A percentile compares a stretch with the other conserved stretches of the same genome.
These are phyloP conservation scores for Chlorospingus flavigularis DNA, from an alignment of 2,797 vertebrate species.

Conservation along the genomic window DNA sequence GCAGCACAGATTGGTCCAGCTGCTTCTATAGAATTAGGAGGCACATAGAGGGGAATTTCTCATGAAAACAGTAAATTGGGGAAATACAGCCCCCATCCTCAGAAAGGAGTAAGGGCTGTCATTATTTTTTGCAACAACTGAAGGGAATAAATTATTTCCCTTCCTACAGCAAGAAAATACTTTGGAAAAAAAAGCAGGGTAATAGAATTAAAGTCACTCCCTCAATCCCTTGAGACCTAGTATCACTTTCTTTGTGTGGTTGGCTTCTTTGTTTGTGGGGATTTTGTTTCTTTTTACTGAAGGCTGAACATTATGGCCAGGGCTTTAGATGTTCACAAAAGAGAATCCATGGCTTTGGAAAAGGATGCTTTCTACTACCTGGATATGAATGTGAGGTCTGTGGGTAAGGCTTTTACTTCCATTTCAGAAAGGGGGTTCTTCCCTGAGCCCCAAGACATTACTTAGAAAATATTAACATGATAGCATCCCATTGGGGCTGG, in stretches of 20 bases:
- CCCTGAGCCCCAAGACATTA: background rate
- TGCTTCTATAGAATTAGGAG: background rate
- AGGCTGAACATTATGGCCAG: background rate
- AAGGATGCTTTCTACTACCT: background rate
- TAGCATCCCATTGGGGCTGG: background rate
- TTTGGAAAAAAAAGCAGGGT: background rate
- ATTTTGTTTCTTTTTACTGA: background rate
- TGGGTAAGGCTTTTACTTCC: background rate
- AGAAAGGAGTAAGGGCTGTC: background rate
- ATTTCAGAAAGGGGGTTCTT: background rate
- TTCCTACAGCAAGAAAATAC: background rate
- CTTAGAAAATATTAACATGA: background rate
- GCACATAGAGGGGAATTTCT: background rate
- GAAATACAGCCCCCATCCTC: background rate
- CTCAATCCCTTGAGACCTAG: background rate
- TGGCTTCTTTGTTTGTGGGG: background rate
- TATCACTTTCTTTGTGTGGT: background rate
- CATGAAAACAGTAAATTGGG: background rate
- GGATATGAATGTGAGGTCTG: background rate
- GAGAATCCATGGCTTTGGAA: background rate
- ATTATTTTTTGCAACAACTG: background rate
- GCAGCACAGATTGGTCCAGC: background rate
- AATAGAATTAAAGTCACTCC: background rate
- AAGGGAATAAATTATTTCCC: background rate
- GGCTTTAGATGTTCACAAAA: background rate